Base-by-base conservation (phyloP, 2,888 invertebrate species). In the Agrochola lota region DNA sequence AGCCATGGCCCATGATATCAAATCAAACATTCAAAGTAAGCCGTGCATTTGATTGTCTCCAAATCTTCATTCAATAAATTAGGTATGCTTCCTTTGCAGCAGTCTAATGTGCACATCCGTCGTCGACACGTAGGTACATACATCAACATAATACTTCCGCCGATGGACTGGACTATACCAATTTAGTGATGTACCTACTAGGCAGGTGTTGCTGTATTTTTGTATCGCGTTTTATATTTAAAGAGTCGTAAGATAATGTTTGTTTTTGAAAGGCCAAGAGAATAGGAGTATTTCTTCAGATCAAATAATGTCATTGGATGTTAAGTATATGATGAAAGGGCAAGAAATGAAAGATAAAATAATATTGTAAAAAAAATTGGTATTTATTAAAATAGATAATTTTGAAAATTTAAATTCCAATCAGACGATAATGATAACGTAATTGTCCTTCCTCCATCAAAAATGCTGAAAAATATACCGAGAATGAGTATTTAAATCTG, bases 61-160 rank as follows among this genome's bases (percentile, higher is more conserved):
- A 69, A 84, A 88, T 85, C 75, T 86, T 84, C 64, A 72, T 87
- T 78, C 46, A 76, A 81, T 81, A 74, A 77, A 85, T 81, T 87
- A 83, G 77, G 74, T 76, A 88, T 82, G 80, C 84, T 75, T 79
- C 78, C 77, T 83, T 87, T 79, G 77, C 79, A 78, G 76, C 67
- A 80, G 59, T 79, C 26, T 76, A 75, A 80, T 73, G 74, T 78
- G 67, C 67, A 77, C 81, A 84, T 88, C 86, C 88, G 87, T 78
- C 76, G 71, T 40, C 26, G 69, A 62, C 73, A 73, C 73, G 72
- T 71, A 63, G 62, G 43, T 60, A 68, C 49, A 71, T 77, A 80
- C 68, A 74, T 80, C 77, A 71, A 77, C 80, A 83, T 85, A 84
- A 72, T 72, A 80, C 88, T 86, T 87, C 87, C 87, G 82, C 63